These are phyloP conservation scores for Chymomyza fuscimana DNA, from an alignment of 2,888 invertebrate genomes.

Conservation along the genomic window DNA sequence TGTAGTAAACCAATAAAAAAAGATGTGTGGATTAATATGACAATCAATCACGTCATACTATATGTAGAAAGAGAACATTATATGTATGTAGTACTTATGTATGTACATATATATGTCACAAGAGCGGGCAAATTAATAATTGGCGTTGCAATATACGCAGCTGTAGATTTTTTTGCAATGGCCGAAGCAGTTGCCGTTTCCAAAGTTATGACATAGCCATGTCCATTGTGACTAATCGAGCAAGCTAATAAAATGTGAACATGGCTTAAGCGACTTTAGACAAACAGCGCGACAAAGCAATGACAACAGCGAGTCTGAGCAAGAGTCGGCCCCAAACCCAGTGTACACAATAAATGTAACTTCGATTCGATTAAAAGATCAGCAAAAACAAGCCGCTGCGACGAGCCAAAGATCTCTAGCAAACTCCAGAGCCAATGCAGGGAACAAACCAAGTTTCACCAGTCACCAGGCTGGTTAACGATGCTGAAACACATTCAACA, in stretches of 20 bases:
- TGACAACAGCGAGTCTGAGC: conserved; percentile 22
- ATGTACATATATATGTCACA: not conserved
- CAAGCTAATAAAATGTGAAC: conserved; percentile 1
- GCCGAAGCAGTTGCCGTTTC: conserved; percentile 28
- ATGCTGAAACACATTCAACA: conserved; percentile 21
- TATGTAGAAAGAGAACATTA: not conserved
- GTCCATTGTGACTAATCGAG: conserved; percentile 68
- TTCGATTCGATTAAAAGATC: conserved; percentile 75
- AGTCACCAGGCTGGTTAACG: conserved; percentile 26
- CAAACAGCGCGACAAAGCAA: conserved; percentile 46
- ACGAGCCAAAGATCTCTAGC: conserved; percentile 26
- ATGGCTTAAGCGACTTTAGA: conserved; percentile 49
- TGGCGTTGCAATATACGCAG: conserved; percentile 56
- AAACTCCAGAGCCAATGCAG: conserved; percentile 44
- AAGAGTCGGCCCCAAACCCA: conserved; percentile 29
- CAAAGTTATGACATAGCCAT: conserved; percentile 58
- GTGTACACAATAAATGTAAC: conserved; percentile 67
- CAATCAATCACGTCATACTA: too few relatives aligned
- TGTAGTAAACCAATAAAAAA: too few relatives aligned
- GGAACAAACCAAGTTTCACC: conserved; percentile 52
- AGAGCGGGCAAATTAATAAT: conserved; percentile 57
- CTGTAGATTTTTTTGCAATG: conserved; percentile 39
- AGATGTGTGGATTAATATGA: too few relatives aligned
- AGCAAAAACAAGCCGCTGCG: conserved; percentile 47
- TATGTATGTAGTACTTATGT: not conserved